These are phyloP conservation scores for Galerucella calmariensis DNA, from an alignment of 2,888 invertebrate species.

Conservation along the genomic window DNA sequence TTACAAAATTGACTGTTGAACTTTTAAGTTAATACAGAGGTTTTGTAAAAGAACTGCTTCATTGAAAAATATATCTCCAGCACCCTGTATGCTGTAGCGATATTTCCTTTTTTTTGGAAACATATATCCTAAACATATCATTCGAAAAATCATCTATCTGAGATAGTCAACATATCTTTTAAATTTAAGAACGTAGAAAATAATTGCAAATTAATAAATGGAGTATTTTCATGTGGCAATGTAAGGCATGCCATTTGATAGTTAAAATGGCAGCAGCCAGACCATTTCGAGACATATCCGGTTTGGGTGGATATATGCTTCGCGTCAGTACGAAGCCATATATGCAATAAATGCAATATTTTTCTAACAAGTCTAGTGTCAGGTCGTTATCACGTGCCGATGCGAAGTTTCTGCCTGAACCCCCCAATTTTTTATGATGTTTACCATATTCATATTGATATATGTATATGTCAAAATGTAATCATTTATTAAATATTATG, in stretches of 20 bases:
- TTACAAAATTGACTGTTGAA: no score
- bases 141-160: conserved; percentile 49
- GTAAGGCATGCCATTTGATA: conserved; percentile 55
- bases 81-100: conserved; percentile 37
- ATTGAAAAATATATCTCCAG: neutral
- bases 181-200: conserved; percentile 36
- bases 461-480: conserved; percentile 51
- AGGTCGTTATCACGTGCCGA: conserved; percentile 65
- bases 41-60: neutral
- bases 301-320: conserved; percentile 58
- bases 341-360: conserved; percentile 58
- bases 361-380: conserved; percentile 63
- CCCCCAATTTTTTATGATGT: conserved; percentile 63
- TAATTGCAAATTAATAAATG: conserved; percentile 57
- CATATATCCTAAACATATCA: conserved; percentile 51
- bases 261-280: conserved; percentile 57
- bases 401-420: conserved; percentile 60
- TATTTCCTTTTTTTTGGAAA: conserved; percentile 33
- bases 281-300: conserved; percentile 67
- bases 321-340: conserved; percentile 61
- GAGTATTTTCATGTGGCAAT: conserved; percentile 61
- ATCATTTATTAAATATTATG: conserved; percentile 53
- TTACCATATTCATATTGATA: conserved; percentile 57
- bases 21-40: neutral
- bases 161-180: conserved; percentile 54